Base-by-base conservation (phyloP, 2,797 vertebrate genomes). In the Nyctalus aviator region DNA sequence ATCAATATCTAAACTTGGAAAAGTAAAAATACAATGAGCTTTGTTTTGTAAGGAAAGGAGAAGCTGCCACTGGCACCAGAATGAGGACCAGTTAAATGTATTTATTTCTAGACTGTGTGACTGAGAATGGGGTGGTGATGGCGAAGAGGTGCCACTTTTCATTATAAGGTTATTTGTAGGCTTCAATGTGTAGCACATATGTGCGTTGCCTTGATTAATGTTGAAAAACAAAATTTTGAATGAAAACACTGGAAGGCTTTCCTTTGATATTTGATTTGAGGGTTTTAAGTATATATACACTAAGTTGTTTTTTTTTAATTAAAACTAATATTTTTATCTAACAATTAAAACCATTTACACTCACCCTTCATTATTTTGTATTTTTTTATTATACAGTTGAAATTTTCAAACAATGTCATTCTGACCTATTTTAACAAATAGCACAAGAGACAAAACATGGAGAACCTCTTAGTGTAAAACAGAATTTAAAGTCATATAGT, bases 321-420 rank as follows among this genome's bases (percentile, higher is more conserved):
- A 48, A 48, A 48, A 13, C 11, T 77, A 87, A 62, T 50, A 66
- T 0, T 59, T 41, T 93, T 71, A 35, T 66, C 62, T 86, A 71
- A 69, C 95, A 92, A 76, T 94, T 77, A 77, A 88, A 92, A 35
- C 5, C 8, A 35, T 76, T 88, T 92, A 55, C 75, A 1, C 17
- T 83, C 76, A 8, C 11, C 18, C 4, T 94, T 17, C 23, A 23
- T 13, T 66, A 6, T 50, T 76, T 32, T 59, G 4, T 87, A 17
- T 9, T 14, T 88, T 94, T 85, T 55, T 62, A 44, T 20, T 50
- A 6, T 23, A 4, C 21, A 35, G 35, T 69, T 57, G 23, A 64
- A 41, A 32, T 82, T 57, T 73, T 71, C 20, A 86, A 78, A 78
- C 66, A 2, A 46, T 32, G 69, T 75, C 23, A 57, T 72, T 90